Percentiles rank a stretch among this genome's conserved stretches.
phyloP scores from a whole-genome alignment of 2,888 invertebrate genomes.

The Aleiodes testaceus region DNA sequence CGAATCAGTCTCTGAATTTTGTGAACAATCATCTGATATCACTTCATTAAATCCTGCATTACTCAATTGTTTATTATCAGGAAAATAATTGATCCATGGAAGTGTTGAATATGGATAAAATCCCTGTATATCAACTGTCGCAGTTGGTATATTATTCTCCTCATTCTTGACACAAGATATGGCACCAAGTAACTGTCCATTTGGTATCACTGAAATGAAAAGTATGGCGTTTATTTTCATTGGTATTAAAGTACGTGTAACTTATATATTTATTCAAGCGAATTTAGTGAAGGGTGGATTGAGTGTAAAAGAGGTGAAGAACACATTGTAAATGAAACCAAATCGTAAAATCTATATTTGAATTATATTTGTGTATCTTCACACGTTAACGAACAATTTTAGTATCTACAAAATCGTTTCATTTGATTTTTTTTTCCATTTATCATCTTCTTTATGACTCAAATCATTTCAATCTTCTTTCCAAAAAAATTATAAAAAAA shows the following conservation, averaged over 20 bases:
- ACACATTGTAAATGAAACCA: constrained; percentile 16
- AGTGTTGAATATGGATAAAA: constrained; percentile 52
- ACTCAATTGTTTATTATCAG: constrained; percentile 23
- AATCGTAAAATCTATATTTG: constrained; percentile 21
- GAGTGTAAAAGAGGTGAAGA: constrained; percentile 46
- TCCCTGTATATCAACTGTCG: constrained; percentile 48
- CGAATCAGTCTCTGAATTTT: constrained; percentile 13
- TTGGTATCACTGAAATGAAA: constrained; percentile 52
- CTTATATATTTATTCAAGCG: constrained; percentile 28
- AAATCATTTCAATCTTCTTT: not conserved
- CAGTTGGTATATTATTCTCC: constrained; percentile 49
- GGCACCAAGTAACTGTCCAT: constrained; percentile 50
- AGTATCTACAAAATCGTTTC: constrained; percentile 15
- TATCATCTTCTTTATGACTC: not conserved
- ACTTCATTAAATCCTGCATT: not conserved
- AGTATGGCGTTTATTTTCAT: constrained; percentile 30
- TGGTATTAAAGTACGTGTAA: constrained; percentile 12
- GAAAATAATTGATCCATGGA: constrained; percentile 58
- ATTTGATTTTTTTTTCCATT: not conserved
- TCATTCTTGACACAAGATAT: constrained; percentile 49
- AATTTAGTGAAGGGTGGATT: constrained; percentile 8
- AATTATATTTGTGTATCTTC: constrained; percentile 18
- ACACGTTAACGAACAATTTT: constrained; percentile 32
- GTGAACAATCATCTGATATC: not conserved
- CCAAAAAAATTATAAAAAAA: constrained; percentile 22